These are phyloP conservation scores for Leucania comma DNA, from an alignment of 2,888 invertebrate genomes.

Conservation along the genomic window DNA sequence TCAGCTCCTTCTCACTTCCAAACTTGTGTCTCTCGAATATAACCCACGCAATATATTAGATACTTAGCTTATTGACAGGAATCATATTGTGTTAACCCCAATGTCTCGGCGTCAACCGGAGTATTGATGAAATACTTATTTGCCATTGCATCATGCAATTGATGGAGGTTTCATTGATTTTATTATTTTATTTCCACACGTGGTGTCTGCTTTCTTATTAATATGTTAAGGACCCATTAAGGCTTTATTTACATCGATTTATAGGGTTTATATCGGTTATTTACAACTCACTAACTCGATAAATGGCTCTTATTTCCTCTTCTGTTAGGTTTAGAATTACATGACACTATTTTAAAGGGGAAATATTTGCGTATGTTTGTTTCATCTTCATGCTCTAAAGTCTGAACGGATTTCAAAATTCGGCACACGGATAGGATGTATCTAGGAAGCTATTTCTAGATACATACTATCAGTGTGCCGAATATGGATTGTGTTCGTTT, in stretches of 20 bases:
- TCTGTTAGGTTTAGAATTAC: no score
- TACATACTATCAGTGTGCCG: no score
- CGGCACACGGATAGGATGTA: no score
- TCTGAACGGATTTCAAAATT: no score
- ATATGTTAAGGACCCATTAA: not conserved
- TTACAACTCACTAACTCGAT: no score
- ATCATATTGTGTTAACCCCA: conserved; percentile 79
- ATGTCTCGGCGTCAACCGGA: conserved; percentile 66
- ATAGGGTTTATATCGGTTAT: no score
- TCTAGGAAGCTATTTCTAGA: no score
- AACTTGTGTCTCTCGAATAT: conserved; percentile 44
- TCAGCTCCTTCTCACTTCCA: conserved; percentile 35
- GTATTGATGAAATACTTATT: conserved; percentile 81
- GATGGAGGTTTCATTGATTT: conserved; percentile 43
- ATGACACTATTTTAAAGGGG: no score
- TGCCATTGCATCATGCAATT: conserved; percentile 83
- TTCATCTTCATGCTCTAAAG: no score
- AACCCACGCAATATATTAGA: conserved; percentile 49
- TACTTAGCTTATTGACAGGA: conserved; percentile 60
- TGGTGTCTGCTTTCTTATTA: conserved; percentile 43
- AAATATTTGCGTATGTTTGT: no score
- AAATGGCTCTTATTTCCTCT: no score
- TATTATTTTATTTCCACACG: conserved; percentile 34
- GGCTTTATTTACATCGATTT: conserved; percentile 4
- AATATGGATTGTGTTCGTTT: no score